These are phyloP conservation scores for Globia sparganii DNA, from an alignment of 2,888 invertebrate species.

Conservation along the genomic window DNA sequence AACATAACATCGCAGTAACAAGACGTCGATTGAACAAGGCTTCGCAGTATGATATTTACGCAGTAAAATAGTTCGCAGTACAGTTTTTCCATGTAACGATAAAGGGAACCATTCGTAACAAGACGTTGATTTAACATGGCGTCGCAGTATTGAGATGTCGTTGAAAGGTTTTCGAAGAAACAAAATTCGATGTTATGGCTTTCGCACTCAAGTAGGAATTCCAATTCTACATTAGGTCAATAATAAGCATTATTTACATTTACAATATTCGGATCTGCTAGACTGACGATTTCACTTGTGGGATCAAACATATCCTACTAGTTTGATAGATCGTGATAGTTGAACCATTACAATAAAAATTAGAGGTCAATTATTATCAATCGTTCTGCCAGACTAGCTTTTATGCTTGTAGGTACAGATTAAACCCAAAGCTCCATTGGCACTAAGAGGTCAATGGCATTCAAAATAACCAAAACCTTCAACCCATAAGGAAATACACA, in stretches of 20 bases:
- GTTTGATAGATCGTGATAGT: neutral
- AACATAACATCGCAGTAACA: too few species aligned
- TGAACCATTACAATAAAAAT: neutral
- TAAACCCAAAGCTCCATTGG: neutral
- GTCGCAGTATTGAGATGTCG: too few species aligned
- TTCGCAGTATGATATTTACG: too few species aligned
- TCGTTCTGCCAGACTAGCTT: neutral
- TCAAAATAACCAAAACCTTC: slow-evolving; percentile 4
- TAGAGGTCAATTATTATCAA: slow-evolving; percentile 1
- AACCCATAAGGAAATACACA: slow-evolving; percentile 16
- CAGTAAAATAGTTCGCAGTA: too few species aligned
- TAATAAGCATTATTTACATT: neutral
- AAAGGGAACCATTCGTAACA: too few species aligned
- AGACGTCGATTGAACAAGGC: too few species aligned
- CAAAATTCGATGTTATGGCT: too few species aligned
- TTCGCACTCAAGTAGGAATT: too few species aligned
- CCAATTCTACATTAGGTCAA: too few species aligned
- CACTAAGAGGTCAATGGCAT: slow-evolving; percentile 22
- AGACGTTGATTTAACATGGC: too few species aligned
- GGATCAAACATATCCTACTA: neutral
- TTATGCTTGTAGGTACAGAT: neutral
- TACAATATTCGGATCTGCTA: neutral
- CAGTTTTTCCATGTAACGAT: too few species aligned
- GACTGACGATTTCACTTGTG: neutral
- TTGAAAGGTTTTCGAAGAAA: too few species aligned